Evolutionary conservation across 2,113 vertebrate species (phyloP), one percentile per base, ranked within the genome.

Genomic region (Petrocephalus microphthalmus): DNA sequence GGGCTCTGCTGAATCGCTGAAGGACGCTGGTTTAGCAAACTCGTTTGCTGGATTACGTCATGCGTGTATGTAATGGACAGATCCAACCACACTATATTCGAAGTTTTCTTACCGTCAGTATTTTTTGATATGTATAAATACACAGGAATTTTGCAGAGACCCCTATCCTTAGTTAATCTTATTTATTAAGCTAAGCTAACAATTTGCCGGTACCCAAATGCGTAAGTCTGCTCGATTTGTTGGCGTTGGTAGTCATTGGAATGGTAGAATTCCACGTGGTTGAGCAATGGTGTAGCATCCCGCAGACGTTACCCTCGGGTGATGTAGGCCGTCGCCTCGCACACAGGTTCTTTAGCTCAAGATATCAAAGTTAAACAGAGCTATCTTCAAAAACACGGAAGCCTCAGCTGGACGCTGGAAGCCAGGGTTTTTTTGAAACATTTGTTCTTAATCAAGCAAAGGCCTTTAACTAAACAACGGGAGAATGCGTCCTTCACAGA

Each of bases 401-500:
- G 53, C 33, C 33, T 60, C 84, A 42, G 29, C 54, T 57, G 54
- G n/a, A 47, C 4, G 42, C 54, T 60, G 8, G 37, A 22, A 51
- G 7, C 22, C 8, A 25, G 6, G 47, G 47, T 2, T 22, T 22
- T 60, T 47, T 86, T 64, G 85, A 86, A 60, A 60, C 54, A 45
- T 60, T 60, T 86, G 85, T 86, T 64, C 45, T 86, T 57, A 86
- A 64, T 86, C 85, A 60, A 86, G 22, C 33, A 17, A n/a, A 54
- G 64, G 67, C 19, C 67, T 20, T 45, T 78, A 64, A 54, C 33
- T 86, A 54, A 86, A 86, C 54, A 86, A 13, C 37, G 74, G 33
- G 87, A 52, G 52, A 87, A 15, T 86, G 87, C 78, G 87, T 53
- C 87, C 87, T 87, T 74, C 67, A n/a, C 47, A 81, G 67, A 54